Conservation (phyloP, 2,888 invertebrate genomes). For the Mechanitis messenoides region DNA sequence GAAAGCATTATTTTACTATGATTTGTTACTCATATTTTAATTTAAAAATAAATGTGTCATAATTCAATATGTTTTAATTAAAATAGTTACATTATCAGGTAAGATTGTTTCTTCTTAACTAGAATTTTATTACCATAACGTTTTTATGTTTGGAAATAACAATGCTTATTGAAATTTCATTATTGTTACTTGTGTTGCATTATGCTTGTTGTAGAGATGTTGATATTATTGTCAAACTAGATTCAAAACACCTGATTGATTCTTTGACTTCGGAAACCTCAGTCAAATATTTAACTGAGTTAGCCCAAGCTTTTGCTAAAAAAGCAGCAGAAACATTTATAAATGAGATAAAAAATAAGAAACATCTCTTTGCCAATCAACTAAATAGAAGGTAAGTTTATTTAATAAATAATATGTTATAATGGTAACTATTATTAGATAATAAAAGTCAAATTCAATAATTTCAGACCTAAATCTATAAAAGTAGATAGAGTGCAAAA, state of each 20-base stretch:
- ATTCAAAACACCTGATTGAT: constrained; percentile 38
- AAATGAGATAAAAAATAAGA: constrained; percentile 36
- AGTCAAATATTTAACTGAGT: constrained; percentile 37
- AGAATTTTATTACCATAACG: not conserved
- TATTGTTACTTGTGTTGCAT: constrained; percentile 25
- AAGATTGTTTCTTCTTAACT: not conserved
- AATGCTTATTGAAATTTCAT: constrained; percentile 34
- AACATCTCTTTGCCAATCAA: constrained; percentile 2
- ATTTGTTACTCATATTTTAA: too few relatives aligned
- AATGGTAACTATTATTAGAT: not conserved
- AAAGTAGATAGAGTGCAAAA: not conserved
- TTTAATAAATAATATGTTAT: not conserved
- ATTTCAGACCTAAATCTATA: constrained; percentile 2
- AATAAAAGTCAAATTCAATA: not conserved
- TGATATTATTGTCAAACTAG: constrained; percentile 35
- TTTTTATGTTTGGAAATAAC: constrained; percentile 18
- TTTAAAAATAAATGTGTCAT: too few relatives aligned
- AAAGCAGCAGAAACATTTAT: constrained; percentile 42
- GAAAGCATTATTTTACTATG: too few relatives aligned
- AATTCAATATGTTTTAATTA: not conserved
- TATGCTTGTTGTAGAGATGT: constrained; percentile 22
- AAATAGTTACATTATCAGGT: not conserved
- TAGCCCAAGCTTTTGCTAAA: constrained; percentile 42
- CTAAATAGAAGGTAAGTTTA: not conserved
- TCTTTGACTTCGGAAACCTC: constrained; percentile 40